Evolutionary conservation across 1,140 invertebrate species (phyloP).

Genomic region (Thaumetopoea pityocampa): DNA sequence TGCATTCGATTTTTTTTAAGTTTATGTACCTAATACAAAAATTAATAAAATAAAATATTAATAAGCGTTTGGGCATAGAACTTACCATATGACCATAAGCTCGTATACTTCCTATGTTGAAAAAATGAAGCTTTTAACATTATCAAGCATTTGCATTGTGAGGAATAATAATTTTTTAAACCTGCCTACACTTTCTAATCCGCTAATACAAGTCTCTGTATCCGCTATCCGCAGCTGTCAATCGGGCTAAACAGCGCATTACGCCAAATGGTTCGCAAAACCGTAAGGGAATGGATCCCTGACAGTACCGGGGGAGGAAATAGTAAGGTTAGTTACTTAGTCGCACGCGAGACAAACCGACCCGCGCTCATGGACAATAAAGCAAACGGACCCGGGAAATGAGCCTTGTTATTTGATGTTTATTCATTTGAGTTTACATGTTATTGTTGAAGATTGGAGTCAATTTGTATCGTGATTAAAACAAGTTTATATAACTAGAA

Average conservation of each 20-base stretch:
- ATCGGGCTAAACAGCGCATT: constrained; percentile 66
- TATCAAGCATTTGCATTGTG: background rate
- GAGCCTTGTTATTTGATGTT: constrained; percentile 41
- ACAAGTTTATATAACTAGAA: too few species aligned
- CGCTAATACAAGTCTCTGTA: background rate
- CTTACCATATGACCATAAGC: too few species aligned
- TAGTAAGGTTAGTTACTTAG: constrained; percentile 38
- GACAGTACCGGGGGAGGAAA: constrained; percentile 38
- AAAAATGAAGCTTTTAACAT: too few species aligned
- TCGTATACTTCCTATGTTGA: too few species aligned
- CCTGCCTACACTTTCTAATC: background rate
- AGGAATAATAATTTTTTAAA: background rate
- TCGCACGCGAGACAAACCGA: constrained; percentile 16
- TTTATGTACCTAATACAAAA: too few species aligned
- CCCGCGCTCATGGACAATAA: constrained; percentile 57
- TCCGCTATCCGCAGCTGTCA: constrained; percentile 36
- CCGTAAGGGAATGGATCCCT: constrained; percentile 41
- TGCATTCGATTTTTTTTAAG: too few species aligned
- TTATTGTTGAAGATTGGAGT: too few species aligned
- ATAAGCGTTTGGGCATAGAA: too few species aligned
- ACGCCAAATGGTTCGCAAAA: constrained; percentile 67
- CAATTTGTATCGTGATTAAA: too few species aligned
- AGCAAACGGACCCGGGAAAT: constrained; percentile 51
- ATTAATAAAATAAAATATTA: too few species aligned
- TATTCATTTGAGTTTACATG: too few species aligned